Evolutionary conservation across 2,888 invertebrate genomes (phyloP).

Genomic region (Pseudococcus viburni): DNA sequence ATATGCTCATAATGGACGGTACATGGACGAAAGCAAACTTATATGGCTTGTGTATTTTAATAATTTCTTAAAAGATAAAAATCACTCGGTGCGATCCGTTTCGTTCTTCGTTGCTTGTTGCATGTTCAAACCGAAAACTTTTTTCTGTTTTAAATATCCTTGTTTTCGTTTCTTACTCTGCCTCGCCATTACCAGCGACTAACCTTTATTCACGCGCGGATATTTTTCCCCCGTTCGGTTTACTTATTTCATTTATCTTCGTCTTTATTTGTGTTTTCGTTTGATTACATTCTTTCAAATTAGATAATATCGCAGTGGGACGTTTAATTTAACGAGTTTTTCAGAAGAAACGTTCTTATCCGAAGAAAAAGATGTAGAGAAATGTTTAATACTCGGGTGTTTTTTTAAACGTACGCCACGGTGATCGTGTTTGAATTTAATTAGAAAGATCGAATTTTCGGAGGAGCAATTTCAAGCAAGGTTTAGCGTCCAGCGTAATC

Average conservation of each 20-base stretch:
- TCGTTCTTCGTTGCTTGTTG: slow-evolving; percentile 3
- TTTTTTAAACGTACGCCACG: not conserved
- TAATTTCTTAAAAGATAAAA: slow-evolving; percentile 63
- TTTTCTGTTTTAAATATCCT: slow-evolving; percentile 46
- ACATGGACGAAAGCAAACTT: slow-evolving; percentile 49
- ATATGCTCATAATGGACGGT: slow-evolving; percentile 58
- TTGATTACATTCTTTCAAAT: slow-evolving; percentile 61
- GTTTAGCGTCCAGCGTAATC: too few relatives aligned
- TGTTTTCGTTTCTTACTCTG: slow-evolving; percentile 35
- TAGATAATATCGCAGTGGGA: slow-evolving; percentile 62
- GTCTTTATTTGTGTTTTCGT: slow-evolving; percentile 47
- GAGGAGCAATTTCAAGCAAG: not conserved
- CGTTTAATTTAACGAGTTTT: slow-evolving; percentile 58
- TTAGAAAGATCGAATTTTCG: not conserved
- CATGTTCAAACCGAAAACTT: slow-evolving; percentile 60
- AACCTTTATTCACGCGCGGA: slow-evolving; percentile 61
- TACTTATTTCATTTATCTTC: slow-evolving; percentile 50
- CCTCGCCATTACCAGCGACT: slow-evolving; percentile 38
- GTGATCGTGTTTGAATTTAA: not conserved
- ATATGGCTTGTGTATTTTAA: slow-evolving; percentile 63
- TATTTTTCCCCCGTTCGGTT: not conserved
- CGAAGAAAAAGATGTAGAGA: not conserved
- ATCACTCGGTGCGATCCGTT: slow-evolving; percentile 57
- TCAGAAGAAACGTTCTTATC: not conserved
- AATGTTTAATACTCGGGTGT: slow-evolving; percentile 10